Evolutionary conservation across 2,888 invertebrate species (phyloP).

Genomic region (Rhamphomyia laevipes): DNA sequence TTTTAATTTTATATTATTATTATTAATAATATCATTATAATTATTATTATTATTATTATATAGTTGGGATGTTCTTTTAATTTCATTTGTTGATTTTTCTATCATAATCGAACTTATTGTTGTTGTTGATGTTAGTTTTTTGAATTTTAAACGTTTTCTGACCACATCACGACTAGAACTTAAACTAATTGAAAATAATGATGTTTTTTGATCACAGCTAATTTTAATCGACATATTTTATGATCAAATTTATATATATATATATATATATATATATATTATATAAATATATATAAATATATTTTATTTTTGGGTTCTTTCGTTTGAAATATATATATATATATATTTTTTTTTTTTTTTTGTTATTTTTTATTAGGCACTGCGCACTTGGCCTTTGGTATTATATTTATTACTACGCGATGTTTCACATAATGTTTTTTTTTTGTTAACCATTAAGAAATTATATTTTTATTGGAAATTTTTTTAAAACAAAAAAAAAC

Average conservation of each 20-base stretch:
- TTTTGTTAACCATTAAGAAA: no score
- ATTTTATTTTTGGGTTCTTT: neutral
- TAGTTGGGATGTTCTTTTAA: neutral
- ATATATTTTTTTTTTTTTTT: neutral
- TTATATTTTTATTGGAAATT: no score
- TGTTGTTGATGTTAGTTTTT: conserved; percentile 1
- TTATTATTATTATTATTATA: neutral
- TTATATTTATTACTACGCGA: no score
- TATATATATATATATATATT: no score
- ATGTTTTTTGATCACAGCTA: conserved; percentile 14
- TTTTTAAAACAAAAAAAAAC: no score
- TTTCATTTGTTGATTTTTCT: neutral
- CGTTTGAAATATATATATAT: no score
- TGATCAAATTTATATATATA: no score
- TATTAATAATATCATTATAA: neutral
- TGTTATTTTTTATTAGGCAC: neutral
- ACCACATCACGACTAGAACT: conserved; percentile 17
- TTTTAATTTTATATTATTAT: neutral
- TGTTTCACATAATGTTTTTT: no score
- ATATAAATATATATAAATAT: no score
- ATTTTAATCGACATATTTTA: conserved; percentile 16
- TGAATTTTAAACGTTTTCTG: conserved; percentile 15
- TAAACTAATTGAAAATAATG: conserved; percentile 13
- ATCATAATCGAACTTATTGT: conserved; percentile 1
- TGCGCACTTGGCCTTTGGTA: no score